Evolutionary conservation across 2,113 vertebrate genomes (phyloP), one percentile per base, ranked within the genome.

Genomic region (Gymnorhina tibicen): DNA sequence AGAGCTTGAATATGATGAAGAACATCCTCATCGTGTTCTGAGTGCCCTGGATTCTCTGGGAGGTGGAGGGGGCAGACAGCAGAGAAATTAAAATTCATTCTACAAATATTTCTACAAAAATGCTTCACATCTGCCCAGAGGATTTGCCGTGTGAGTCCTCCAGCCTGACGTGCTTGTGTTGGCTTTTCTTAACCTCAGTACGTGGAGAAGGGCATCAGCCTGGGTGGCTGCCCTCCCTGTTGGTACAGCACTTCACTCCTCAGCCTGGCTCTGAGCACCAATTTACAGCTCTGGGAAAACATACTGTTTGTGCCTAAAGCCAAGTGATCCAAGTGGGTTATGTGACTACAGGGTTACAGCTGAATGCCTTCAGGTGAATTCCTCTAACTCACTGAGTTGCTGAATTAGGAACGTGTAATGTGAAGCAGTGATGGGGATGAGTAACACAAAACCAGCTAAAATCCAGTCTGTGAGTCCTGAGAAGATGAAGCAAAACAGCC

Each of bases 381-480:
- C 81, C 78, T 87, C 35, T 39, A 42, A 58, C 67, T 85, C 66
- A 70, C n/a, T 2, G 0, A 55, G 46, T 0, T 63, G 62, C 75
- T 93, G 89, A 44, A 78, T 85, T 90, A 69, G 87, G 76, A 85
- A 79, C 76, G 42, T 93, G 77, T 80, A n/a, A 85, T 16, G 66
- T 94, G 89, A 94, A 83, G 75, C 89, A 85, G 22, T 4, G 59
- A 7, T 94, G 69, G 74, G 55, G 63, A 37, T 41, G 75, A 37
- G 92, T 92, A 94, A 94, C 90, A 88, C 92, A 95, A 96, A 93
- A 90, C 90, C 92, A 72, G 72, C 63, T 90, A 37, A 67, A 78
- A 87, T 86, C 49, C 1, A 1, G 28, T 59, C 93, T 72, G 10
- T 4, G 5, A 46, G 64, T 59, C 76, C 88, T 33, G 8, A 70